Evolutionary conservation across 2,797 vertebrate genomes (phyloP), one percentile per base, ranked within the genome.

Genomic region (Lemur catta): DNA sequence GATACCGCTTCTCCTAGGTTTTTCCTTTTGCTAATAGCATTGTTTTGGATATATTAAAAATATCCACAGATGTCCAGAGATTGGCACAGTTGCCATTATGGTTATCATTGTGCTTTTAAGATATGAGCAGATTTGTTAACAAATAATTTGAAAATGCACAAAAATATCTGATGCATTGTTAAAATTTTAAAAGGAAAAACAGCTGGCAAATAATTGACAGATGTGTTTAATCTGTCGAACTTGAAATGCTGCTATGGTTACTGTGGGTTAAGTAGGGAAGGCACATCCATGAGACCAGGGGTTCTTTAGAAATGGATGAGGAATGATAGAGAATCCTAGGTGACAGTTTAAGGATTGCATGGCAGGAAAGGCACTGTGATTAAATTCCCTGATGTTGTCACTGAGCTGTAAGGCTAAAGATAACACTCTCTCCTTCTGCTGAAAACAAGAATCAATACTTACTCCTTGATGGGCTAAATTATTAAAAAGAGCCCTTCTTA

Each of bases 361-460:
- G 98, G 97, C 98, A 98, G 97, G 97, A 94, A 97, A 96, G 94
- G 96, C 97, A n/a, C 95, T 91, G 98, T 99, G 99, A 99, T 99
- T 99, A 98, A 99, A 98, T 99, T 98, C 98, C 97, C 98, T 98
- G 98, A 98, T 98, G 99, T 98, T 99, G 98, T 99, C 98, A 98
- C 97, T 97, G 98, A 98, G 98, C 98, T 97, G 97, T 98, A 96
- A 98, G 98, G 98, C 98, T 96, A 98, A 95, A 99, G 98, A 98
- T 98, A 99, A 99, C 98, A 98, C 99, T 99, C 99, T 99, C 98
- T 99, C 98, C 98, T 98, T 96, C 97, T 96, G 98, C 98, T 98
- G 98, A 98, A 99, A 99, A 99, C 98, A 99, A 98, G 98, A 99
- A 99, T 99, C 99, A 99, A 98, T 99, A 99, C 98, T 98, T 98